Base-by-base conservation (phyloP, 2,113 vertebrate species). In the Prunella himalayana region DNA sequence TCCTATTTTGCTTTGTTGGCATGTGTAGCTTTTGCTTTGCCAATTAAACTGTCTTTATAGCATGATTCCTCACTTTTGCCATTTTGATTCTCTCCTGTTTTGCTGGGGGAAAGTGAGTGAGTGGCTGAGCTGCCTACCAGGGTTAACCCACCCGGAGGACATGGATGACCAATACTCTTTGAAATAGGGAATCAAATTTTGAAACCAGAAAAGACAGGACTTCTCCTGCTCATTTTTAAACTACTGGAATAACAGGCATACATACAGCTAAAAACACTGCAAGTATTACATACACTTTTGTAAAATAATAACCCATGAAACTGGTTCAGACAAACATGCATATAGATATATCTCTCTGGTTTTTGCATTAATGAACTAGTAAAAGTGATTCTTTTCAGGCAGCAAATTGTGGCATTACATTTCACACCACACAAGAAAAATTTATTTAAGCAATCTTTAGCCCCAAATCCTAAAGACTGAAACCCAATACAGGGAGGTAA, bases 351-450 rank as follows among this genome's bases (percentile, higher is more conserved):
- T 4, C 6, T 75, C 61, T 33, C 53, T 39, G 23, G 11, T 39
- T 56, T 78, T 61, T 3, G 3, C 35, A 59, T 61, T 47, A 79
- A 59, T 42, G 68, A 84, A 79, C 37, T 64, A 64, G 4, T 39
- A 68, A 33, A 28, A 57, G 9, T n/a, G 17, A 31, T 64, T 75
- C n/a, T 66, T 87, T 82, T 51, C 81, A 88, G 57, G 35, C 45
- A 72, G 50, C 13, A 70, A 95, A 89, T 59, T 61, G 89, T 80
- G n/a, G 39, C 59, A 88, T 82, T 72, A 42, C 37, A 60, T 85
- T 92, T 84, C 71, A 85, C 23, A 82, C 15, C 66, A 95, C 70
- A 81, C 50, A 80, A 69, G 30, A 92, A 93, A 92, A 83, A 65
- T 2, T 37, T 6, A 31, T 61, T 73, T 83, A 86, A 69, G 65